phyloP scores from a whole-genome alignment of 2,113 vertebrate species.

The Lagopus leucura region DNA sequence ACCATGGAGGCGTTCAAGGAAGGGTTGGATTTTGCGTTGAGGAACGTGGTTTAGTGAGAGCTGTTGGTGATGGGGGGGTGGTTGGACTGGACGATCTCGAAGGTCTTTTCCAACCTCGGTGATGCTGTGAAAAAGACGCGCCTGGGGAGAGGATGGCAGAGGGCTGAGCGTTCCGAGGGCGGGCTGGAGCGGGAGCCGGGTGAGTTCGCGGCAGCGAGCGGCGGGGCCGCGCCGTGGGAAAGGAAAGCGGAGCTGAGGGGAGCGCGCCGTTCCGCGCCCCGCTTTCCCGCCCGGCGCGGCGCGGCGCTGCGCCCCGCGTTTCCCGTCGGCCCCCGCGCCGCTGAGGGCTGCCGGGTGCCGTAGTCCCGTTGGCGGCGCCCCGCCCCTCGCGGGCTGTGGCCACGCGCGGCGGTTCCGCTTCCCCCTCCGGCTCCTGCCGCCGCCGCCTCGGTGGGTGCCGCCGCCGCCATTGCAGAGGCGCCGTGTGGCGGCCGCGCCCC shows the following conservation, averaged over 20 bases:
- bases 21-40: too few relatives aligned
- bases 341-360: neutral
- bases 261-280: neutral
- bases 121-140: neutral
- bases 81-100: too few relatives aligned
- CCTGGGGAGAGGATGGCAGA: neutral
- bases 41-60: too few relatives aligned
- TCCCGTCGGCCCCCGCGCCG: neutral
- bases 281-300: neutral
- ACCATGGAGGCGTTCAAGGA: too few relatives aligned
- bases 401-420: constrained; percentile 65
- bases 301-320: rapidly evolving
- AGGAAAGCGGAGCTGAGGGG: neutral
- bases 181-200: neutral
- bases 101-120: too few relatives aligned
- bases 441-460: constrained; percentile 39
- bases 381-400: constrained; percentile 35
- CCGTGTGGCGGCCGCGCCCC: neutral
- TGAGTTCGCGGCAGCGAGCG: neutral
- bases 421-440: constrained; percentile 21
- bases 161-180: neutral
- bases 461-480: constrained; percentile 36
- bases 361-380: neutral
- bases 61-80: too few relatives aligned
- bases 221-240: neutral